These are phyloP conservation scores for Drosophila sulfurigaster DNA, from an alignment of 1,140 invertebrate species.

Conservation along the genomic window DNA sequence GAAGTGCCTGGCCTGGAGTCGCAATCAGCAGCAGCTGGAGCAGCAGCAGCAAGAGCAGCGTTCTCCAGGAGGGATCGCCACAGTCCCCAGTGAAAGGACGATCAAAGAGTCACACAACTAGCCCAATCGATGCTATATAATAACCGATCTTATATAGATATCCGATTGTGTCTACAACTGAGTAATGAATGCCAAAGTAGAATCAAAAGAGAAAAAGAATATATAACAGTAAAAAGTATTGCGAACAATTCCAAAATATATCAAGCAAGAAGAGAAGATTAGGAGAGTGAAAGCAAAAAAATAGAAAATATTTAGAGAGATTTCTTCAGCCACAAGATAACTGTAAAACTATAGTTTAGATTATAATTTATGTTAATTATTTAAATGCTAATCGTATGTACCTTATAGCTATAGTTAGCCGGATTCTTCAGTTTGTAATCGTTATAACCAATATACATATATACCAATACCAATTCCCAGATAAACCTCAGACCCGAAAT, in stretches of 20 bases:
- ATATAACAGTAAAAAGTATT: conserved; percentile 26
- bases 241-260: conserved; percentile 44
- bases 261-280: conserved; percentile 7
- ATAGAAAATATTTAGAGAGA: neutral
- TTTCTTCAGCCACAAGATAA: conserved; percentile 27
- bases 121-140: conserved; percentile 59
- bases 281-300: neutral
- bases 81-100: conserved; percentile 19
- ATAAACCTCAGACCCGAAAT: conserved; percentile 62
- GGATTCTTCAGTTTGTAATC: conserved; percentile 50
- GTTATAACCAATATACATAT: conserved; percentile 2
- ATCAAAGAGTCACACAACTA: conserved; percentile 44
- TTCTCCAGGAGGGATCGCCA: conserved; percentile 1
- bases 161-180: conserved; percentile 32
- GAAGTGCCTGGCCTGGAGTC: conserved; percentile 69
- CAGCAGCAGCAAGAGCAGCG: conserved; percentile 3
- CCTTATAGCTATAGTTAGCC: conserved; percentile 63
- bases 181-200: conserved; percentile 64
- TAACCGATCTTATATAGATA: conserved; percentile 37
- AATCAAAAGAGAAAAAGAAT: conserved; percentile 7
- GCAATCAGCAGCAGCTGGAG: conserved; percentile 19
- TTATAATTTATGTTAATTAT: conserved; percentile 3
- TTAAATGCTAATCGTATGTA: conserved; percentile 50
- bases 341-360: conserved; percentile 41
- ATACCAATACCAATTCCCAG: conserved; percentile 49